Conservation (phyloP, 2,113 vertebrate species). For the Myxocyprinus asiaticus region DNA sequence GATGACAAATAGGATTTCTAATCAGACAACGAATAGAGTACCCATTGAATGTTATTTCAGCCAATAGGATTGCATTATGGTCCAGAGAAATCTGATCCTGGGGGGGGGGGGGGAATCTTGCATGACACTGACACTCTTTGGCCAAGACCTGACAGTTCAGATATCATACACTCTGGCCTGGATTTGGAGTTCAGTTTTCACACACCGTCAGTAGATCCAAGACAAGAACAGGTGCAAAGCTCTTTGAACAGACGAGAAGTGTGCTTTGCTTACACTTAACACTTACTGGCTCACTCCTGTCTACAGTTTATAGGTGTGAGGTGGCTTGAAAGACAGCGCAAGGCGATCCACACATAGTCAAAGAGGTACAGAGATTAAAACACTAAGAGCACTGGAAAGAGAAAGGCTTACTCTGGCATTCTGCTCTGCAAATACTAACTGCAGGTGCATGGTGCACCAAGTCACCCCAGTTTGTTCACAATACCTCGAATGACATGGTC, state of each 20-base stretch:
- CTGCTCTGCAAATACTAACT: slow-evolving; percentile 59
- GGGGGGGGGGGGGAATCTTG: background rate
- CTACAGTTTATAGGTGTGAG: slow-evolving; percentile 19
- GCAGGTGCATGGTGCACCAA: slow-evolving; percentile 65
- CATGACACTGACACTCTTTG: background rate
- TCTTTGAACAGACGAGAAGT: slow-evolving; percentile 37
- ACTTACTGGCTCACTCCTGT: slow-evolving; percentile 23
- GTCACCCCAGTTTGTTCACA: slow-evolving; percentile 29
- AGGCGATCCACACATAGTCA: slow-evolving; percentile 24
- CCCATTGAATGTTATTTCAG: too few species aligned
- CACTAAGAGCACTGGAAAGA: slow-evolving; percentile 47
- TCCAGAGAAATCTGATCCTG: too few species aligned
- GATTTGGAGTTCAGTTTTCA: slow-evolving; percentile 56
- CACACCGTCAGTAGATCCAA: slow-evolving; percentile 53
- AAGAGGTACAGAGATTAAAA: slow-evolving; percentile 40
- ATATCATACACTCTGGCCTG: background rate
- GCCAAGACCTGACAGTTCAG: too few species aligned
- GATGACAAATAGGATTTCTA: too few species aligned
- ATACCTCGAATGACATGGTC: slow-evolving; percentile 7
- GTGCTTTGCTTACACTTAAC: slow-evolving; percentile 22
- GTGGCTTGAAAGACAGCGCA: slow-evolving; percentile 32
- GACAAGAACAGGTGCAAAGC: slow-evolving; percentile 65
- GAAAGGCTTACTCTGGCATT: slow-evolving; percentile 44
- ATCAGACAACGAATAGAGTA: too few species aligned
- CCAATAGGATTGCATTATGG: too few species aligned